Percentiles rank a stretch among this genome's conserved stretches.
Evolutionary conservation across 2,888 invertebrate species (phyloP).

Genomic region (Vandiemenella viatica): DNA sequence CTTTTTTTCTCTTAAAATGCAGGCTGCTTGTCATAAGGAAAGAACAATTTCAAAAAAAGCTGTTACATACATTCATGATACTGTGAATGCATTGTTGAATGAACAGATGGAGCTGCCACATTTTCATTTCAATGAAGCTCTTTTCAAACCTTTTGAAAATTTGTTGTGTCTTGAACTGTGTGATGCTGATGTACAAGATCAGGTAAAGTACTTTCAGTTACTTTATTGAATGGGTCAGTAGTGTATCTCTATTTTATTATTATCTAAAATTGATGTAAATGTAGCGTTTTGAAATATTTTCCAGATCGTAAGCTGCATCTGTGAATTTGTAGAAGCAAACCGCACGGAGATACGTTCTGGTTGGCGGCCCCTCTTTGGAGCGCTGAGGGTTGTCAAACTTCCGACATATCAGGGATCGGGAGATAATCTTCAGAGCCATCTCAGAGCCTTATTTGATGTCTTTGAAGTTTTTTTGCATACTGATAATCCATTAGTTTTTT

Average conservation of each 20-base stretch:
- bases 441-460: conserved; percentile 68
- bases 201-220: conserved; percentile 31
- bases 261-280: not conserved
- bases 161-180: conserved; percentile 83
- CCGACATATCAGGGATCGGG: conserved; percentile 7
- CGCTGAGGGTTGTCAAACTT: conserved; percentile 63
- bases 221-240: not conserved
- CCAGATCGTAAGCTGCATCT: conserved; percentile 85
- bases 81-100: conserved; percentile 71
- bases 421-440: conserved; percentile 35
- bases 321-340: conserved; percentile 91
- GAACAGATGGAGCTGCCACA: conserved; percentile 79
- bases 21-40: conserved; percentile 86
- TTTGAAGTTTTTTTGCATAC: conserved; percentile 87
- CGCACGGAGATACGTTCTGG: conserved; percentile 86
- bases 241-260: not conserved
- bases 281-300: conserved; percentile 20
- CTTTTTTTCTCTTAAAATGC: no score
- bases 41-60: conserved; percentile 78
- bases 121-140: conserved; percentile 89
- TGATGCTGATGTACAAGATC: conserved; percentile 77
- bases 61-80: conserved; percentile 76
- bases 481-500: conserved; percentile 83
- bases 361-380: conserved; percentile 91
- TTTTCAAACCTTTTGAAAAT: conserved; percentile 90